Evolutionary conservation across 2,888 invertebrate genomes (phyloP), one percentile per base, ranked within the genome.

Genomic region (Dorcus parallelipipedus): DNA sequence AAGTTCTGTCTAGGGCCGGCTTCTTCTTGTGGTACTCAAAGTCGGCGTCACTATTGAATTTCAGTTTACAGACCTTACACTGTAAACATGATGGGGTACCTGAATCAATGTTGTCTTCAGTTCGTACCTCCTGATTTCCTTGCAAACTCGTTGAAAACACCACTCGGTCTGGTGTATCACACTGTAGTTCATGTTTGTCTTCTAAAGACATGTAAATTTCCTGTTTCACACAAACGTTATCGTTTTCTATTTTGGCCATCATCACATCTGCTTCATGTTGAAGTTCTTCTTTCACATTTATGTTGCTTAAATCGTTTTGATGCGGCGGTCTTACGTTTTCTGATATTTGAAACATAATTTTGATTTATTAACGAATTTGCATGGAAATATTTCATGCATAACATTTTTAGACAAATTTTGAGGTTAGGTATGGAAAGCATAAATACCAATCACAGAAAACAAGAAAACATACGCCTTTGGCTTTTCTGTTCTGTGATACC

Each of bases 31-130:
- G 76, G 20, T 61, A 39, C 49, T 66, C 64, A 39, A 75, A 59
- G 9, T 66, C 67, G 7, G 62, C 56, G 8, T 63, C 62, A 54
- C 65, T 64, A 10, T 62, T 45, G 52, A 71, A 76, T 50, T 56
- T 55, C 42, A 60, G 59, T 41, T 64, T 67, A 49, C 76, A 76
- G 17, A 76, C 67, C 60, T 67, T 69, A 62, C 76, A 76, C 20
- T 57, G 56, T 9, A 60, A 54, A 7, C 54, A 52, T 38, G 38
- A 45, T 9, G 4, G 10, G 4, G 9, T 5, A 4, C 14, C 9
- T 4, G 9, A 41, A 5, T 9, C 9, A 41, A 3, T 10, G 7
- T 14, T 41, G 26, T 5, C 26, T 58, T 58, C 53, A 42, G 48
- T 43, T 48, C 57, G 59, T 52, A 61, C 60, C 52, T 53, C 54